A percentile compares a stretch with the other conserved stretches of the same genome.
These are phyloP conservation scores for Isaurus tuberculatus DNA, from an alignment of 92 coral and sea anemone species.

Conservation along the genomic window DNA sequence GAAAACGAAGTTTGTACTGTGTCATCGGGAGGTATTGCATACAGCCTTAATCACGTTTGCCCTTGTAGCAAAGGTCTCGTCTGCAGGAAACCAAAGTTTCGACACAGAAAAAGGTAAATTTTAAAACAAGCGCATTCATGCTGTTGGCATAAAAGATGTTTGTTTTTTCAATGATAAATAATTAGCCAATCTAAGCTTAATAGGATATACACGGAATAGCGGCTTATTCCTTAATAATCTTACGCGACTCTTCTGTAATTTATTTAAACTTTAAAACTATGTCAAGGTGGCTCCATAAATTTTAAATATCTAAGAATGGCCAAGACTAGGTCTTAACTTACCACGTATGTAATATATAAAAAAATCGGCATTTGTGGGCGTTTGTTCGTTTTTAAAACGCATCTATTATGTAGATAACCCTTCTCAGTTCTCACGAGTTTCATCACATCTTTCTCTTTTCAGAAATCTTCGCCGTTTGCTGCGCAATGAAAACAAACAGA, in stretches of 20 bases:
- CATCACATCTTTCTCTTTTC: neutral
- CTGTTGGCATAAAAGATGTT: neutral
- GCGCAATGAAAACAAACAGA: constrained; percentile 35
- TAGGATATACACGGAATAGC: neutral
- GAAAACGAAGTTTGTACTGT: constrained; percentile 85
- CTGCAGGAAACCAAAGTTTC: constrained; percentile 76
- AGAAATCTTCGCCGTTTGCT: constrained; percentile 46
- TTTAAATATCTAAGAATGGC: constrained; percentile 8
- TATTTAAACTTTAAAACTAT: neutral
- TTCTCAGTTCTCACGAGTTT: neutral
- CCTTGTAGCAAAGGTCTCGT: constrained; percentile 89
- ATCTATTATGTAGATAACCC: neutral
- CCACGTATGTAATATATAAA: neutral
- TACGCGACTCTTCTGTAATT: constrained; percentile 13
- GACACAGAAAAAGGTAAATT: constrained; percentile 73
- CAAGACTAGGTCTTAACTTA: neutral
- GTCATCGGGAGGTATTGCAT: constrained; percentile 90
- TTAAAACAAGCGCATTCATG: neutral
- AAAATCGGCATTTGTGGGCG: neutral
- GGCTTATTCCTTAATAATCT: neutral
- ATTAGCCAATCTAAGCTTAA: constrained; percentile 17
- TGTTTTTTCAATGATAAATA: constrained; percentile 13
- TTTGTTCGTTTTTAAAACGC: neutral
- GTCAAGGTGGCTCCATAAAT: neutral
- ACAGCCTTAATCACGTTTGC: constrained; percentile 86